Conservation (phyloP, 1,140 invertebrate species). For the Plodia interpunctella region DNA sequence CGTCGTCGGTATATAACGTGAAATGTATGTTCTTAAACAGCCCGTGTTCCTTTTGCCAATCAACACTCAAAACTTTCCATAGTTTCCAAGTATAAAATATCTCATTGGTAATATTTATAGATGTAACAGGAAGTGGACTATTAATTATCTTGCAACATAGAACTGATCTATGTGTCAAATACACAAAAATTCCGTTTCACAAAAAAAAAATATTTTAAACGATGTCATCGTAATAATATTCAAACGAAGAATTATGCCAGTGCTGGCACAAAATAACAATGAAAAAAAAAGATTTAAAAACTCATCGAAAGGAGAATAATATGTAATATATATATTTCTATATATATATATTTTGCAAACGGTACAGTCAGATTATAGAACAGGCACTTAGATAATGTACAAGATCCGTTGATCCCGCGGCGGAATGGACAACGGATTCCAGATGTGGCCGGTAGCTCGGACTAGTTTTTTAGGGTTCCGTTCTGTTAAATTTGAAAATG, state of each 20-base stretch:
- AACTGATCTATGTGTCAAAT: too few relatives aligned
- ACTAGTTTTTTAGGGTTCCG: background rate
- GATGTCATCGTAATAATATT: too few relatives aligned
- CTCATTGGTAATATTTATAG: too few relatives aligned
- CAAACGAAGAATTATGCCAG: too few relatives aligned
- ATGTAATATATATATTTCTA: too few relatives aligned
- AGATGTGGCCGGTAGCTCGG: background rate
- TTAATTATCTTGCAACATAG: too few relatives aligned
- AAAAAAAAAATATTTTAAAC: too few relatives aligned
- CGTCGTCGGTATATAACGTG: background rate
- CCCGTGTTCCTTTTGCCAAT: background rate
- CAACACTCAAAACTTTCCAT: constrained; percentile 1
- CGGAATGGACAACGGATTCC: background rate
- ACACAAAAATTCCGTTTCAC: too few relatives aligned
- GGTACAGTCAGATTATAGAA: background rate
- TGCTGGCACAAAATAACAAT: too few relatives aligned
- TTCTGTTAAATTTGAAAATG: background rate
- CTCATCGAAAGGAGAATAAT: too few relatives aligned
- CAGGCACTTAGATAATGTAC: constrained; percentile 4
- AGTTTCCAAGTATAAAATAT: background rate
- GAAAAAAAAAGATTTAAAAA: too few relatives aligned
- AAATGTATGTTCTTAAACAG: background rate
- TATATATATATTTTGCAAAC: background rate
- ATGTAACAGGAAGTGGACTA: too few relatives aligned
- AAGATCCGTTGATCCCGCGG: background rate